A percentile compares a stretch with the other conserved stretches of the same genome.
Evolutionary conservation across 2,797 vertebrate species (phyloP).

Genomic region (Coregonus sp.): DNA sequence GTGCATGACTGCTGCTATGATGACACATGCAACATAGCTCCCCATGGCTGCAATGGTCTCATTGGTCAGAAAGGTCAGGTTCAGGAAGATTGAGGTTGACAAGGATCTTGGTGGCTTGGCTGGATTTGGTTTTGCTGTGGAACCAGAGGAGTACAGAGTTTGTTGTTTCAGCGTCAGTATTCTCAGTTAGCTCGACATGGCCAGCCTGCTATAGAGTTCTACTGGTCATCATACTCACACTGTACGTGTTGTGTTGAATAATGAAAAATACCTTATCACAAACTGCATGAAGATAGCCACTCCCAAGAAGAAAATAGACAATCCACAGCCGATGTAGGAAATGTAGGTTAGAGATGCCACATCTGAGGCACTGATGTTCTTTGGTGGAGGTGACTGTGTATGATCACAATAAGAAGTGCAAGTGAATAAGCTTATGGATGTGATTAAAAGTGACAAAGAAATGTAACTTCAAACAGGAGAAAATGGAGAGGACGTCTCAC

Average conservation of each 20-base stretch:
- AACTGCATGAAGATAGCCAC: conserved; percentile 56
- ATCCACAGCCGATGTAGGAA: conserved; percentile 61
- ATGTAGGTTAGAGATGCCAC: conserved; percentile 48
- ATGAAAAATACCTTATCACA: conserved; percentile 41
- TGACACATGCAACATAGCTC: conserved; percentile 22
- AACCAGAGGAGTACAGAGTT: not conserved
- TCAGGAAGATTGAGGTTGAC: conserved; percentile 58
- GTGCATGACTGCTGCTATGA: conserved; percentile 55
- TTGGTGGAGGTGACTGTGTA: no score
- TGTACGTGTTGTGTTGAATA: not conserved
- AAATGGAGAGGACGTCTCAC: conserved; percentile 35
- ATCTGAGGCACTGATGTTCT: no score
- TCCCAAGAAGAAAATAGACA: conserved; percentile 61
- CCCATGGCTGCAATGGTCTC: conserved; percentile 36
- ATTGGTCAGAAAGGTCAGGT: conserved; percentile 61
- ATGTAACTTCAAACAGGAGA: not conserved
- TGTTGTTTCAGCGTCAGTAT: not conserved
- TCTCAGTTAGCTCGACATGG: not conserved
- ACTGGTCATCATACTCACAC: not conserved
- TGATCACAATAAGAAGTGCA: no score
- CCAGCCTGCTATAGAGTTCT: not conserved
- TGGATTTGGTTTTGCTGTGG: conserved; percentile 46
- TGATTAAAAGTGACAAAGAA: not conserved
- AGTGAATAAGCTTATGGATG: not conserved
- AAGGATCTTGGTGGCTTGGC: conserved; percentile 49